A percentile compares a stretch with the other conserved stretches of the same genome.
These are phyloP conservation scores for Liolophura sinensis DNA, from an alignment of 1,140 invertebrate genomes.

Conservation along the genomic window DNA sequence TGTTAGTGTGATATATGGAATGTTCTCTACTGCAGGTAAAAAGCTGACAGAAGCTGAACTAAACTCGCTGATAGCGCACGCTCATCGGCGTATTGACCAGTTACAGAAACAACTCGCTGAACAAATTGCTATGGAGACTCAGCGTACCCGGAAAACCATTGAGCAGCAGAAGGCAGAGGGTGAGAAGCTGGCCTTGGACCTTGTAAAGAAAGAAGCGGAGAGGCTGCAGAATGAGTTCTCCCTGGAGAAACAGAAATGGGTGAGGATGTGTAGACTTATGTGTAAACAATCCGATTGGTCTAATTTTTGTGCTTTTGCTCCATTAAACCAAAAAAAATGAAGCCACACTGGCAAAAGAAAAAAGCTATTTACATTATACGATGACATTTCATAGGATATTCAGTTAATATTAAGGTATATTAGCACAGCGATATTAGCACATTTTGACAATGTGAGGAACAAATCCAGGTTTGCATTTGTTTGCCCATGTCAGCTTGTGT, in stretches of 20 bases:
- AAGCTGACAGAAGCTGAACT: conserved; percentile 62
- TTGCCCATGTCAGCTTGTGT: too few species aligned
- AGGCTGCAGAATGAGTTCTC: conserved; percentile 40
- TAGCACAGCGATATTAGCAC: too few species aligned
- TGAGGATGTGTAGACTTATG: conserved; percentile 19
- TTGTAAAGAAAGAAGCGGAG: conserved; percentile 34
- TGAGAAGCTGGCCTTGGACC: conserved; percentile 32
- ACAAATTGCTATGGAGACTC: conserved; percentile 53
- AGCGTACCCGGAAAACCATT: conserved; percentile 45
- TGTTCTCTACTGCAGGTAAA: conserved; percentile 34
- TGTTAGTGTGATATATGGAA: background rate
- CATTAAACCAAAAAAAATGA: too few species aligned
- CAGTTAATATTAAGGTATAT: too few species aligned
- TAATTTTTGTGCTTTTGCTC: too few species aligned
- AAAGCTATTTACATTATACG: too few species aligned
- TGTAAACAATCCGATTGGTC: too few species aligned
- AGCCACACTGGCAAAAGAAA: too few species aligned
- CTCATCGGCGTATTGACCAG: conserved; percentile 62
- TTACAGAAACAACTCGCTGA: conserved; percentile 61
- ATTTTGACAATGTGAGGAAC: too few species aligned
- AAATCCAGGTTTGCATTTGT: too few species aligned
- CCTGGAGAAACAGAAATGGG: conserved; percentile 51
- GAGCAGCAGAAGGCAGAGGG: conserved; percentile 49
- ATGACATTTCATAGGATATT: too few species aligned
- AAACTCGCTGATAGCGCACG: conserved; percentile 62